Evolutionary conservation across 1,140 invertebrate species (phyloP).

Genomic region (Micrasema longulum): DNA sequence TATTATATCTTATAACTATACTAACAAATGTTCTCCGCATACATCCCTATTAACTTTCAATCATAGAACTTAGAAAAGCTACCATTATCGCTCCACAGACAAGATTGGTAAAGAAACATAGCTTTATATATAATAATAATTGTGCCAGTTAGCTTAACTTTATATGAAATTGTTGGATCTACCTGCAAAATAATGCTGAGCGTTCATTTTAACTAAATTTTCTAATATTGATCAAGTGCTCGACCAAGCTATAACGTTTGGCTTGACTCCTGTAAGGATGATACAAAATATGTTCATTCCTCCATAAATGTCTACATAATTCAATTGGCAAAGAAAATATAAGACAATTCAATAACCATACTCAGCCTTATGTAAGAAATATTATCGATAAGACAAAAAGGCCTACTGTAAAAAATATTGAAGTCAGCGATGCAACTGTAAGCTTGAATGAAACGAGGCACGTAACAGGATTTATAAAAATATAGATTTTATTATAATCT

Average conservation of each 20-base stretch:
- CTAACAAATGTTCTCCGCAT: slow-evolving; percentile 20
- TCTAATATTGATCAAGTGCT: slow-evolving; percentile 1
- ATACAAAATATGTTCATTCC: no score
- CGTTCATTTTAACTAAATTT: no score
- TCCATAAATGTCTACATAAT: no score
- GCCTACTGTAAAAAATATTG: no score
- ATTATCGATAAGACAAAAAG: no score
- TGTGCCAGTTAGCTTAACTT: background rate
- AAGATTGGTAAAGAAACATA: background rate
- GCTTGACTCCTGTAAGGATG: slow-evolving; percentile 1
- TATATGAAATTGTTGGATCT: background rate
- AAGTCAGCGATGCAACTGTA: no score
- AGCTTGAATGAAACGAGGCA: no score
- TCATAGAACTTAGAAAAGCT: slow-evolving; percentile 26
- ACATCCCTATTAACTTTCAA: background rate
- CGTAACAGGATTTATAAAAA: no score
- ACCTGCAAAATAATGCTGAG: slow-evolving; percentile 2
- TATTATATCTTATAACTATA: slow-evolving; percentile 31
- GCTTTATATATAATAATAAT: slow-evolving; percentile 4
- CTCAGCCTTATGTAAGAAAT: no score
- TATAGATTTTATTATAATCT: no score
- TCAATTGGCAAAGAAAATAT: no score
- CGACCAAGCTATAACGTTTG: slow-evolving; percentile 34
- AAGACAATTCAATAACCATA: no score
- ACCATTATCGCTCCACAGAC: slow-evolving; percentile 5